Percentiles rank a stretch among this genome's conserved stretches.
phyloP scores from a whole-genome alignment of 2,113 vertebrate species.

The Lonchura striata region DNA sequence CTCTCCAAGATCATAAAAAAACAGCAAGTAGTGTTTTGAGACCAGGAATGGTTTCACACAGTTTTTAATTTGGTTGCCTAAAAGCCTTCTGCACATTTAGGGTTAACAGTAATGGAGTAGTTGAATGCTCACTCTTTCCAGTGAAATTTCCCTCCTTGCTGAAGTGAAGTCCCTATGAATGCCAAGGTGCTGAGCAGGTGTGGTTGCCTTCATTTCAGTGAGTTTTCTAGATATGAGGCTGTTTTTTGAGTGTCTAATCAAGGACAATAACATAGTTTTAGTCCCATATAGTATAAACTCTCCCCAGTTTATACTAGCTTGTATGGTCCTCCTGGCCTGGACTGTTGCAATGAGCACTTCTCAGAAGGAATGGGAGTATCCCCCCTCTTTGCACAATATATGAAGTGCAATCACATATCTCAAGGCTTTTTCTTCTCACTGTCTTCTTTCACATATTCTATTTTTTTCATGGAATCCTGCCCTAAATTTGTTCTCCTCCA shows the following conservation, averaged over 20 bases:
- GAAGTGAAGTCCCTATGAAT: not conserved
- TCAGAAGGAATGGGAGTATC: not conserved
- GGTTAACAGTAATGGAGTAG: not conserved
- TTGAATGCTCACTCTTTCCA: not conserved
- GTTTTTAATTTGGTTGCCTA: not conserved
- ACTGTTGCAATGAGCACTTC: not conserved
- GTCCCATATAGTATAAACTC: not conserved
- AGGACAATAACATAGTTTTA: not conserved
- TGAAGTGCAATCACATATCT: not conserved
- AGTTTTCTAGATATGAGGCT: not conserved
- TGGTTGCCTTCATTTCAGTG: not conserved
- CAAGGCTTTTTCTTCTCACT: not conserved
- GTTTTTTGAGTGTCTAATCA: not conserved
- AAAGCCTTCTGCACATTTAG: not conserved
- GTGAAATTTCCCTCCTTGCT: not conserved
- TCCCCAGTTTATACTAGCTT: not conserved
- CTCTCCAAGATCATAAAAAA: not conserved
- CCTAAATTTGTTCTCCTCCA: not conserved
- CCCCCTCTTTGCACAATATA: not conserved
- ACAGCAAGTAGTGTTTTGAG: not conserved
- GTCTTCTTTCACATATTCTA: not conserved
- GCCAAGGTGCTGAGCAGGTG: not conserved
- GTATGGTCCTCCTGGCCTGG: not conserved
- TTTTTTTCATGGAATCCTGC: not conserved
- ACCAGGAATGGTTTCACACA: not conserved